Evolutionary conservation across 2,113 vertebrate genomes (phyloP), one percentile per base, ranked within the genome.

Genomic region (Merops nubicus): DNA sequence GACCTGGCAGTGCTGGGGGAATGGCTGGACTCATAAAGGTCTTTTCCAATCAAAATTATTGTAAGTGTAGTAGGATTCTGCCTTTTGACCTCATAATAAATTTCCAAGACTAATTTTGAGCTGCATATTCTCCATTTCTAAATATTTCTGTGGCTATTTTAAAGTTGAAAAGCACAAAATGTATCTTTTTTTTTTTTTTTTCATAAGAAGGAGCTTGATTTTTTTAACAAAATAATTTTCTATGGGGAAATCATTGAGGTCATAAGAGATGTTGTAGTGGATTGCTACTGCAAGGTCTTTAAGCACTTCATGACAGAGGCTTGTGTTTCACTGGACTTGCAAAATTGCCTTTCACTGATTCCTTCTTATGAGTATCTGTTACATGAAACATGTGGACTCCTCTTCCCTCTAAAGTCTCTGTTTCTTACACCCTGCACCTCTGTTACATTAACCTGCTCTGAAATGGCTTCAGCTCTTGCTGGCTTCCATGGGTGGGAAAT

Each of bases 301-400:
- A 59, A 72, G n/a, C 21, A 29, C 25, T 34, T 48, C 6, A 54
- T 64, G 51, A 9, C 14, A 45, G 2, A 2, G 8, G 8, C 1
- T 1, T 29, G 0, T 31, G 6, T 34, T 63, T 57, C 34, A 9
- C 25, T 42, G 26, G 48, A 7, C 31, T 80, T 80, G 20, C 17
- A 60, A 38, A 36, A 0, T 0, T 50, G 31, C 43, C 31, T 63
- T 28, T 19, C 20, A 15, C 23, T 2, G 15, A 12, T 70, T 57
- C 15, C 72, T 65, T 48, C 38, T 5, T 7, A 29, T 50, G 34
- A 40, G 25, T 51, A 36, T 20, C 21, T 74, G 33, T 34, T 63
- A 56, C 12, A 4, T 69, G 38, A 75, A 36, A 17, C 25, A 15
- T 0, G 1, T 5, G 28, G 28, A 19, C 33, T 9, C 33, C 9